Evolutionary conservation across 2,113 vertebrate genomes (phyloP).

Genomic region (Gallinago media): DNA sequence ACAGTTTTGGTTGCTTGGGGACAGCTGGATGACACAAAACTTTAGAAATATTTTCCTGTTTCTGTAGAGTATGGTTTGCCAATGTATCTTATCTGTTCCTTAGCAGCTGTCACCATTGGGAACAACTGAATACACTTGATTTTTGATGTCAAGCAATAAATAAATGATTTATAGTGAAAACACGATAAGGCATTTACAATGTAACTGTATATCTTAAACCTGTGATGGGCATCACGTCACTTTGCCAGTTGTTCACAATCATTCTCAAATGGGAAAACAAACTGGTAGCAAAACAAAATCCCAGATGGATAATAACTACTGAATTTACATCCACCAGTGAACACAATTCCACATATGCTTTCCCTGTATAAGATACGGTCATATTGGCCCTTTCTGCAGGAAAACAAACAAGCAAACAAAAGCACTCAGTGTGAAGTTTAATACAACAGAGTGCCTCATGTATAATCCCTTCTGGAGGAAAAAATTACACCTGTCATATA

Average conservation of each 20-base stretch:
- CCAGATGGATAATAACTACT: not conserved
- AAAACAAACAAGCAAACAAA: not conserved
- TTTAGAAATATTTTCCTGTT: not conserved
- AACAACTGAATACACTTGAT: not conserved
- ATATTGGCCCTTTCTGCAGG: not conserved
- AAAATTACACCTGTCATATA: not conserved
- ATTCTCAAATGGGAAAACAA: not conserved
- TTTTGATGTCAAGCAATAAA: not conserved
- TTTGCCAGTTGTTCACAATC: not conserved
- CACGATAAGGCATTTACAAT: not conserved
- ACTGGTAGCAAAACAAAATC: not conserved
- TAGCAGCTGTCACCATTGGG: not conserved
- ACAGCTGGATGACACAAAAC: not conserved
- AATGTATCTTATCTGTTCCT: not conserved
- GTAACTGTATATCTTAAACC: not conserved
- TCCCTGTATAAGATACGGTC: not conserved
- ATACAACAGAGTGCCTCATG: not conserved
- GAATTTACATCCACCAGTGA: not conserved
- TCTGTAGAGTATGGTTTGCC: not conserved
- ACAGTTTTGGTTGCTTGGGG: not conserved
- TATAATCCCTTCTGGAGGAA: not conserved
- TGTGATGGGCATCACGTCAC: not conserved
- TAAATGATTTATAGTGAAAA: slow-evolving; percentile 17
- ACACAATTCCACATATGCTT: not conserved
- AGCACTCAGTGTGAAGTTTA: not conserved